Evolutionary conservation across 2,888 invertebrate species (phyloP).

Genomic region (Andrena chrysosceles): DNA sequence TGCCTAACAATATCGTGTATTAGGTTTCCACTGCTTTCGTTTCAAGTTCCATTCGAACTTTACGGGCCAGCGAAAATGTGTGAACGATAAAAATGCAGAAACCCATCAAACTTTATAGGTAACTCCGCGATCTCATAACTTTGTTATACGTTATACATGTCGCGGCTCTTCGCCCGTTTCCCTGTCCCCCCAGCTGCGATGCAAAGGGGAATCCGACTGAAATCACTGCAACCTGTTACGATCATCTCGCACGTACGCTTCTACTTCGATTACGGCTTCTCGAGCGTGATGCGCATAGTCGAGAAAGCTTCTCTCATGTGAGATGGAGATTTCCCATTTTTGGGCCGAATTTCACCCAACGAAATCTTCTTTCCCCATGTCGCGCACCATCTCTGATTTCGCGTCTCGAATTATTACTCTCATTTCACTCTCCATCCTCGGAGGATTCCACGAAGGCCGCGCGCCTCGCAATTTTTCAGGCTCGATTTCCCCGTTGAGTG

Average conservation of each 20-base stretch:
- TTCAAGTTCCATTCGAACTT: no score
- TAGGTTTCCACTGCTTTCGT: no score
- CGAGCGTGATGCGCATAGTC: slow-evolving; percentile 37
- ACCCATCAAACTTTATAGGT: slow-evolving; percentile 2
- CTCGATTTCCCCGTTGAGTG: slow-evolving; percentile 4
- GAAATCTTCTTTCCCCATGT: background rate
- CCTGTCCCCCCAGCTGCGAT: background rate
- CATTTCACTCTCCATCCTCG: background rate
- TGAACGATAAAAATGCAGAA: background rate
- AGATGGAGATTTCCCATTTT: slow-evolving; percentile 29
- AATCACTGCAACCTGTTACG: slow-evolving; percentile 27
- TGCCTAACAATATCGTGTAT: no score
- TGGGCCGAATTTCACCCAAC: background rate
- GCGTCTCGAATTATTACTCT: background rate
- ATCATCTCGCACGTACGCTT: slow-evolving; percentile 43
- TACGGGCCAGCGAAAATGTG: no score
- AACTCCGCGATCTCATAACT: background rate
- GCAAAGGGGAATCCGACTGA: background rate
- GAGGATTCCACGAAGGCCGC: background rate
- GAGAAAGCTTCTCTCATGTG: slow-evolving; percentile 17
- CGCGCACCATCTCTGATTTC: background rate
- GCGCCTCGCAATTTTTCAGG: background rate
- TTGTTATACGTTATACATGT: background rate
- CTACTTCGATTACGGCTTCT: slow-evolving; percentile 32
- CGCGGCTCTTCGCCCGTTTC: background rate